Evolutionary conservation across 2,888 invertebrate species (phyloP), one percentile per base, ranked within the genome.

Genomic region (Lepeophtheirus nordmannii): DNA sequence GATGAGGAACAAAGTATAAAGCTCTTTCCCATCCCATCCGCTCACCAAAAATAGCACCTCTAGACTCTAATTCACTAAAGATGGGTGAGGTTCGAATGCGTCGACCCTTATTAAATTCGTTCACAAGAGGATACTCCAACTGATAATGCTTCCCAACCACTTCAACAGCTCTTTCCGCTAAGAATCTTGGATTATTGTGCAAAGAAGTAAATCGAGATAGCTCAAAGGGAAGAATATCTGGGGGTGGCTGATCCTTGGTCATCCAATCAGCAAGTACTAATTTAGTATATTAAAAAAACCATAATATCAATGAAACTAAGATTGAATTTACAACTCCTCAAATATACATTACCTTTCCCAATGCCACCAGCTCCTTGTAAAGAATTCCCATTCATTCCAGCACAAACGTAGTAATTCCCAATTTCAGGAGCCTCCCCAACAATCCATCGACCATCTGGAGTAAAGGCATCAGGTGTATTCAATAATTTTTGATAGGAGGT

Each of bases 11-110:
- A 73, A 84, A 85, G 73, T 83, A 85, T 60, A 85, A 75, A n/a
- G 84, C 82, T 70, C 84, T 75, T 73, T 85, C 84, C 71, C 83
- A 85, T 14, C 83, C 84, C 82, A 84, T 84, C 73, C 82, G 81
- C 62, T 83, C 82, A 14, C 83, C 84, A 74, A 84, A 85, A 58
- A 83, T 80, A 11, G 83, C 84, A 1, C 83, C 83, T 67, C 79
- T 77, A 66, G 80, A 80, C 74, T 83, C 81, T 67, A 83, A 75
- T 17, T 83, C 80, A 58, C 83, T 82, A 73, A 83, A 83, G n/a
- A 85, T 75, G 3, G 84, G 83, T 3, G 84, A 85, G 70, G 83
- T 83, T 46, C 85, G 75, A 58, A 85, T 74, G 72, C 80, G 79
- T 67, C 83, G 76, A 11, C 81, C 82, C 70, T 79, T 79, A 71